Conservation (phyloP, 2,113 vertebrate genomes). For the Austrofundulus limnaeus region DNA sequence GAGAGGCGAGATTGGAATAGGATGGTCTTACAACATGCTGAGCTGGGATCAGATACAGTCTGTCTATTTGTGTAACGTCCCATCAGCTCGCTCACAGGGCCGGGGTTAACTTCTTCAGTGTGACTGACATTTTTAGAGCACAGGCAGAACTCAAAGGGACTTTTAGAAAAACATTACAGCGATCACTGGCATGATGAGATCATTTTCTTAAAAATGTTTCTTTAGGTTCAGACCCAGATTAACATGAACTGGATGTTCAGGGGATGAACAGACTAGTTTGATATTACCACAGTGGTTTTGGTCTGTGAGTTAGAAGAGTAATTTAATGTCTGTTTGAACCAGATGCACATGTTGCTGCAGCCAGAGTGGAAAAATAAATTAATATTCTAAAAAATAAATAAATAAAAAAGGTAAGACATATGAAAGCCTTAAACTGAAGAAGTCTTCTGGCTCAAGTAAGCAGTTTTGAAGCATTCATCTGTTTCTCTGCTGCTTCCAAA, state of each 20-base stretch:
- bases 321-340: conserved; percentile 49
- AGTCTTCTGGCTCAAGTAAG: conserved; percentile 30
- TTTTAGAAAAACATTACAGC: conserved; percentile 63
- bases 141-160: conserved; percentile 57
- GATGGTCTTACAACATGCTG: conserved; percentile 66
- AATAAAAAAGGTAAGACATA: conserved; percentile 22
- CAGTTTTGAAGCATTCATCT: conserved; percentile 55
- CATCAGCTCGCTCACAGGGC: conserved; percentile 59
- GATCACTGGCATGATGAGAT: conserved; percentile 57
- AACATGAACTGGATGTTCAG: conserved; percentile 44
- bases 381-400: conserved; percentile 27
- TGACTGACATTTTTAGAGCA: conserved; percentile 78
- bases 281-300: conserved; percentile 49
- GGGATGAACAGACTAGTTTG: conserved; percentile 42
- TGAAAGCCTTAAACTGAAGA: conserved; percentile 35
- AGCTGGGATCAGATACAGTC: conserved; percentile 73
- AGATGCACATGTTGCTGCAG: conserved; percentile 45
- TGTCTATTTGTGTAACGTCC: conserved; percentile 72
- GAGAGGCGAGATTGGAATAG: conserved; percentile 70
- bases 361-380: conserved; percentile 45
- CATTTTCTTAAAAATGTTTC: conserved; percentile 46
- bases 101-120: conserved; percentile 71
- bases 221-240: conserved; percentile 56
- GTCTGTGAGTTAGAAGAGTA: conserved; percentile 39
- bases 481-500: conserved; percentile 48